Conservation (phyloP, 2,797 vertebrate species). For the Chelidonichthys spinosus region DNA sequence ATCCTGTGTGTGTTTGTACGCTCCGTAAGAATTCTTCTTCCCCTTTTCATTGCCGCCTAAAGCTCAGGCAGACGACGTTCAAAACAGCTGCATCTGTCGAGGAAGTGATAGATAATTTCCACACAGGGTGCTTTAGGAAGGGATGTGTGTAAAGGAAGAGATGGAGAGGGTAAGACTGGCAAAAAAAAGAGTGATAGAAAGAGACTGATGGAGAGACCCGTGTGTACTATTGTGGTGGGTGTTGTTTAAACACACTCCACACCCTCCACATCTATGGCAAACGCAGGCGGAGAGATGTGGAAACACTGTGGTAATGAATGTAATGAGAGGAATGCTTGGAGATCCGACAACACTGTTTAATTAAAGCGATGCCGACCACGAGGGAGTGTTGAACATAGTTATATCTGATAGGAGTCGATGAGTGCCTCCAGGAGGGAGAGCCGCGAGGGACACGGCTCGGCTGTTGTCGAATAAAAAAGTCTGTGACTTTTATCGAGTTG, state of each 20-base stretch:
- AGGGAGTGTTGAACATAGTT: constrained; percentile 48
- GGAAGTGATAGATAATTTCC: constrained; percentile 72
- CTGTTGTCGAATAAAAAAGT: constrained; percentile 16
- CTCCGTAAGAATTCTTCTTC: constrained; percentile 51
- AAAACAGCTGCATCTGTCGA: constrained; percentile 72
- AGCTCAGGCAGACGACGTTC: constrained; percentile 52
- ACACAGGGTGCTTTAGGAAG: constrained; percentile 7
- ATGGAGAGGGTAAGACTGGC: not conserved
- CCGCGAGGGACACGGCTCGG: constrained; percentile 21
- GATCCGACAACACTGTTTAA: constrained; percentile 60
- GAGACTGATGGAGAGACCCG: constrained; percentile 18
- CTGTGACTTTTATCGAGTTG: constrained; percentile 1
- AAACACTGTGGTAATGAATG: constrained; percentile 57
- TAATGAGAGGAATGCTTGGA: constrained; percentile 56
- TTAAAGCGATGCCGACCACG: constrained; percentile 56
- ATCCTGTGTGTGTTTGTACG: constrained; percentile 19
- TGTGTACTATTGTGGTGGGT: constrained; percentile 34
- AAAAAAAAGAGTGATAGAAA: constrained; percentile 4
- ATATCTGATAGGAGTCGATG: constrained; percentile 36
- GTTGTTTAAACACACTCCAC: constrained; percentile 45
- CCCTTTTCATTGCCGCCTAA: constrained; percentile 35
- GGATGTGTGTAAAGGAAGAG: not conserved
- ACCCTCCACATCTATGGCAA: constrained; percentile 31
- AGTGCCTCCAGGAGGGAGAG: constrained; percentile 21
- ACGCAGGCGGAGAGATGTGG: constrained; percentile 57